Evolutionary conservation across 2,797 vertebrate genomes (phyloP), one percentile per base, ranked within the genome.

Genomic region (Aphelocoma californica): DNA sequence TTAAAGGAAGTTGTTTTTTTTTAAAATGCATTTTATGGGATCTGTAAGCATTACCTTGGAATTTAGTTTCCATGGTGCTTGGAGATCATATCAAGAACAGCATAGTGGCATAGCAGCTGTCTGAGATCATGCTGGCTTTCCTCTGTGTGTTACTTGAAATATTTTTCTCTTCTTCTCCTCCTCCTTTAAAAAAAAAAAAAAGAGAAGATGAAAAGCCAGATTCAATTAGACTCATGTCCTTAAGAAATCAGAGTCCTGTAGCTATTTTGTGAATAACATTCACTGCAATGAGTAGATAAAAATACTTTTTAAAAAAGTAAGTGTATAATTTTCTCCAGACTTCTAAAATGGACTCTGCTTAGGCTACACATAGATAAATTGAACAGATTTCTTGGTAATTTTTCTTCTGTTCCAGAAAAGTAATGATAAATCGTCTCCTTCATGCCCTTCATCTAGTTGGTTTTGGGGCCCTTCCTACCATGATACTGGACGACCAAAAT

Each of bases 221-320:
- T 29, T 82, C 67, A 90, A 70, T 93, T 91, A 89, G 91, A 75
- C 50, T 81, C 20, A 24, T 85, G 31, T 94, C 66, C 66, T 62
- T 84, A 56, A 70, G 86, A 85, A 80, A 77, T 77, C 11, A 9
- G 58, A 82, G 62, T 80, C 74, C 81, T 53, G 44, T 1, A 5
- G 56, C 71, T 94, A n/a, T 95, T 84, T 51, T 51, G n/a, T 92
- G 62, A 93, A 66, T 94, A 78, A 60, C 20, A 45, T 58, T 93
- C 58, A 66, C 67, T 92, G 73, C 62, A 81, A 86, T n/a, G 29
- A 73, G 13, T 40, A 51, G 25, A 77, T 82, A 70, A 85, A 96
- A 95, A 70, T 53, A 73, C 7, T 48, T 72, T 89, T 23, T 1
- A 1, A 56, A 38, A 64, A 90, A 71, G 10, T 78, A 74, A 78